Evolutionary conservation across 2,113 vertebrate species (phyloP).

Genomic region (Trichechus manatus): DNA sequence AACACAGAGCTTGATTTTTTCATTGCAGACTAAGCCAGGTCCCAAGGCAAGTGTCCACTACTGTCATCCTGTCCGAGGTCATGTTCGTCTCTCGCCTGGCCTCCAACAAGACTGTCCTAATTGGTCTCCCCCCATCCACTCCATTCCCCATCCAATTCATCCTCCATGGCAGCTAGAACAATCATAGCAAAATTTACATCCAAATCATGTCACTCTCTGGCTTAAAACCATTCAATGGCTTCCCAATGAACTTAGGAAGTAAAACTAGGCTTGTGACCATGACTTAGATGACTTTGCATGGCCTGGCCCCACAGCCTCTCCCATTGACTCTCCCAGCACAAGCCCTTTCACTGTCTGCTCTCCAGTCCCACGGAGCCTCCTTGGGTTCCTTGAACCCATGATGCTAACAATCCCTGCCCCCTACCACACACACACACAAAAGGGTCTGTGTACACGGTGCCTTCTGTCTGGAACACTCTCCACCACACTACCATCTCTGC

Average conservation of each 20-base stretch:
- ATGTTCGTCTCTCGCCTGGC: neutral
- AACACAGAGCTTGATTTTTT: neutral
- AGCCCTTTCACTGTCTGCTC: neutral
- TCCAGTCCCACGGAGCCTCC: neutral
- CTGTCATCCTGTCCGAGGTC: neutral
- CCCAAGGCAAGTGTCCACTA: neutral
- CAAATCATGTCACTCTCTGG: neutral
- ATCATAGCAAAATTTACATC: neutral
- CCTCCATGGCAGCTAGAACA: neutral
- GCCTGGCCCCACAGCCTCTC: neutral
- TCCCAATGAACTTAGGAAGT: neutral
- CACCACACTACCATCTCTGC: neutral
- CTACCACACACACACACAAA: no score
- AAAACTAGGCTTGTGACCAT: neutral
- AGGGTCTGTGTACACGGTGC: neutral
- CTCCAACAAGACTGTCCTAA: no score
- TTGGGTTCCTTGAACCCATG: neutral
- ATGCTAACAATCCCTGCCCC: neutral
- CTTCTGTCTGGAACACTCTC: neutral
- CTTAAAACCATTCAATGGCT: neutral
- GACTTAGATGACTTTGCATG: no score
- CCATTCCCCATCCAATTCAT: neutral
- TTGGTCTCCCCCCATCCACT: neutral
- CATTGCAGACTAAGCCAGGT: neutral
- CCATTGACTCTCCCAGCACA: neutral